Conservation (phyloP, 2,888 invertebrate genomes). For the Aleiodes leptofemur region DNA sequence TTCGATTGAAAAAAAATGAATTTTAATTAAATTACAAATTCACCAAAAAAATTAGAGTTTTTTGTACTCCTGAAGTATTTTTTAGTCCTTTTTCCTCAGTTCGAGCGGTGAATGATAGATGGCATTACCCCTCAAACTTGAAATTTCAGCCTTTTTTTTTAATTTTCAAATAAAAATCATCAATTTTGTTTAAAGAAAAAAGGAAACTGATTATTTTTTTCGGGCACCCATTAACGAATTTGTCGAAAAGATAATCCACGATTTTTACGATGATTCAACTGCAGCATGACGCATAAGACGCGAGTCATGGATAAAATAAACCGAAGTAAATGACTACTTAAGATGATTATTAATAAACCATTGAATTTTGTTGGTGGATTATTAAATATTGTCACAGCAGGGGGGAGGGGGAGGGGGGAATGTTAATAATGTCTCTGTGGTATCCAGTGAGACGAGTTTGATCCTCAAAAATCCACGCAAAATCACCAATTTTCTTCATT, state of each 20-base stretch:
- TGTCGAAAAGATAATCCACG: slow-evolving; percentile 35
- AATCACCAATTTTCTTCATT: background rate
- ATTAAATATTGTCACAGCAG: slow-evolving; percentile 26
- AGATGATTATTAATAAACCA: slow-evolving; percentile 32
- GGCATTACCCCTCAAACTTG: no score
- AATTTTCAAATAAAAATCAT: slow-evolving; percentile 8
- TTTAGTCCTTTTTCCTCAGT: no score
- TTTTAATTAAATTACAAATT: no score
- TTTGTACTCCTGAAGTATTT: no score
- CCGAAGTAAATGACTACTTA: background rate
- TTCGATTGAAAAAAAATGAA: no score
- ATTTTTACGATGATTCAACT: slow-evolving; percentile 30
- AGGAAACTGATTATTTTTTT: slow-evolving; percentile 17
- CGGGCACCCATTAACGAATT: slow-evolving; percentile 7
- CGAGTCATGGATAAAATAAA: slow-evolving; percentile 1
- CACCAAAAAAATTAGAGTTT: no score
- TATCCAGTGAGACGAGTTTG: slow-evolving; percentile 7
- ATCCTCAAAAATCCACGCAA: background rate
- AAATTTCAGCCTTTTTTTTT: no score
- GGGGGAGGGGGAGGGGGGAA: slow-evolving; percentile 14
- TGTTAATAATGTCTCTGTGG: background rate
- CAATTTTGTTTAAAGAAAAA: slow-evolving; percentile 1
- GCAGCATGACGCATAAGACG: slow-evolving; percentile 6
- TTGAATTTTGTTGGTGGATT: slow-evolving; percentile 36
- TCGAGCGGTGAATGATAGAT: no score